Evolutionary conservation across 2,888 invertebrate species (phyloP), one percentile per base, ranked within the genome.

Genomic region (Carcina quercana): DNA sequence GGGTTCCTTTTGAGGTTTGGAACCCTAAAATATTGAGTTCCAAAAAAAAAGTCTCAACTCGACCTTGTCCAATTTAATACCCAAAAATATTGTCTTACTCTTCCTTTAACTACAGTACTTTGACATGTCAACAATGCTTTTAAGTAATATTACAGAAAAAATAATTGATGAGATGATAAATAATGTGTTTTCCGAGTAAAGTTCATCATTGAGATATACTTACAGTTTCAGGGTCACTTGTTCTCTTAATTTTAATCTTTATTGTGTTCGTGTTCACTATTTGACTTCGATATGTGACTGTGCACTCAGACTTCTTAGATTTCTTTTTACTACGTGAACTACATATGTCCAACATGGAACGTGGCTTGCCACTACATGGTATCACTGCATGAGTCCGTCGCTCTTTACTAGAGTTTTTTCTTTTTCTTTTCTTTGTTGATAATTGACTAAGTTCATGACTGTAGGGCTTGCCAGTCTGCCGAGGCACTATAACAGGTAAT

Each of bases 161-260:
- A n/a, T n/a, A n/a, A n/a, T n/a, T n/a, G n/a, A n/a, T n/a, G n/a
- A n/a, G n/a, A n/a, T n/a, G n/a, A n/a, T n/a, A n/a, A n/a, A n/a
- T n/a, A n/a, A n/a, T n/a, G n/a, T n/a, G n/a, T n/a, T n/a, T n/a
- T n/a, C n/a, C n/a, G n/a, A n/a, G n/a, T n/a, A n/a, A n/a, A n/a
- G n/a, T n/a, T n/a, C n/a, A n/a, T n/a, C n/a, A n/a, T n/a, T n/a
- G n/a, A n/a, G n/a, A n/a, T n/a, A 34, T 50, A 62, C 79, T 79
- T 61, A 82, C 82, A 43, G 59, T 60, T 58, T 78, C 70, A 59
- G 71, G 72, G 45, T 63, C 47, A 55, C 65, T 79, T 53, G 89
- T 88, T 70, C 88, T 90, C 62, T 86, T 88, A 50, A 91, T 91
- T 56, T 89, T 86, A 54, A 91, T 86, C 67, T 90, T 91, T 55